These are phyloP conservation scores for Pterophyllum scalare DNA, from an alignment of 2,113 vertebrate genomes.

Conservation along the genomic window DNA sequence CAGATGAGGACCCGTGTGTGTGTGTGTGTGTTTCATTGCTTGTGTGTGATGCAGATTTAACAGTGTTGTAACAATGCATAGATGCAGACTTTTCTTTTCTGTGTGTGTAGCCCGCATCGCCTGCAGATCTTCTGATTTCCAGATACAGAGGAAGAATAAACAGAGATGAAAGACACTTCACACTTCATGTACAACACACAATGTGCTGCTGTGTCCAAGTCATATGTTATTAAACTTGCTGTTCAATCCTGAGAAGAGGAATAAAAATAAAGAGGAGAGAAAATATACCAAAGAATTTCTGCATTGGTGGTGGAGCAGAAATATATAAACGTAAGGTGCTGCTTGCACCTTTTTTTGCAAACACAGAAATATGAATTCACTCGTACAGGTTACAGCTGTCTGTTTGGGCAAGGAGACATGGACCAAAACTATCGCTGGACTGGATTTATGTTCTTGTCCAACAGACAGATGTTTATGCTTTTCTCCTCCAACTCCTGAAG, in stretches of 20 bases:
- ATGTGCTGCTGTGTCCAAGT: not conserved
- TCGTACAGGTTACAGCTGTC: no score
- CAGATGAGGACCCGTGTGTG: conserved; percentile 55
- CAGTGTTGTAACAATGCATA: conserved; percentile 74
- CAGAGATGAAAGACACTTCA: not conserved
- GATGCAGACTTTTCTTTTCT: conserved; percentile 11
- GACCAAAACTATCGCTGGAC: no score
- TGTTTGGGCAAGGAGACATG: no score
- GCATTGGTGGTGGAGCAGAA: not conserved
- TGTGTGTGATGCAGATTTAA: conserved; percentile 48
- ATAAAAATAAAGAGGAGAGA: not conserved
- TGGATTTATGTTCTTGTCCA: no score
- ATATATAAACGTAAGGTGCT: no score
- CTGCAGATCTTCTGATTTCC: conserved; percentile 14
- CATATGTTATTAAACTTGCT: no score
- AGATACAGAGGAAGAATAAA: conserved; percentile 39
- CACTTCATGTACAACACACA: not conserved
- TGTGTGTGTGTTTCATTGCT: conserved; percentile 45
- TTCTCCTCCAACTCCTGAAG: no score
- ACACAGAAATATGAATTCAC: no score
- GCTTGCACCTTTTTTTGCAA: no score
- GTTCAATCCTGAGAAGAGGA: fast-evolving
- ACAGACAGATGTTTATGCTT: no score
- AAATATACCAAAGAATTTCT: not conserved
- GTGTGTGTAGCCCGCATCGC: conserved; percentile 13